Evolutionary conservation across 2,888 invertebrate genomes (phyloP).

Genomic region (Teleiodes luculella): DNA sequence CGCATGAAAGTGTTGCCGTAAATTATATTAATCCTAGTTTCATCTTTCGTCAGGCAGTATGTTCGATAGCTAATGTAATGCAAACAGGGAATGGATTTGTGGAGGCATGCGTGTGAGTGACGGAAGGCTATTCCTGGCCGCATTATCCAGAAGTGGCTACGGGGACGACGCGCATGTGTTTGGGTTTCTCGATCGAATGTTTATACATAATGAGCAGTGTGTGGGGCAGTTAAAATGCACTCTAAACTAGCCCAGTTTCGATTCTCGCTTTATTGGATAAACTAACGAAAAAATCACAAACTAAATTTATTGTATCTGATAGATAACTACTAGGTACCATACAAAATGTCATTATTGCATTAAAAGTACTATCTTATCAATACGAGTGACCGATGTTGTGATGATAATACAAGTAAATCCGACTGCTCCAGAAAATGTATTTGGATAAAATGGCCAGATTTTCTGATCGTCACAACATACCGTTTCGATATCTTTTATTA

Average conservation of each 20-base stretch:
- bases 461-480: no score
- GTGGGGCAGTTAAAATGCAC: slow-evolving; percentile 9
- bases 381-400: no score
- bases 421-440: no score
- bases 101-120: slow-evolving; percentile 42
- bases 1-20: no score
- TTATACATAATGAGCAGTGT: neutral
- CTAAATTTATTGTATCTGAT: neutral
- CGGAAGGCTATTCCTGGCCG: slow-evolving; percentile 65
- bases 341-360: neutral
- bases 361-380: no score
- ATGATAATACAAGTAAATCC: no score
- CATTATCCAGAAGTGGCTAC: slow-evolving; percentile 73
- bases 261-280: neutral
- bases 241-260: no score
- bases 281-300: neutral
- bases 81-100: slow-evolving; percentile 36
- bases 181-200: slow-evolving; percentile 53
- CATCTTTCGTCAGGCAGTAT: no score
- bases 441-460: no score
- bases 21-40: no score
- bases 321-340: neutral
- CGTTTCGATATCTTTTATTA: no score
- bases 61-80: slow-evolving; percentile 22
- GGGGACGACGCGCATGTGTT: slow-evolving; percentile 52